Percentiles rank a stretch among this genome's conserved stretches.
Evolutionary conservation across 2,113 vertebrate genomes (phyloP).

Genomic region (Sinocyclocheilus grahami): DNA sequence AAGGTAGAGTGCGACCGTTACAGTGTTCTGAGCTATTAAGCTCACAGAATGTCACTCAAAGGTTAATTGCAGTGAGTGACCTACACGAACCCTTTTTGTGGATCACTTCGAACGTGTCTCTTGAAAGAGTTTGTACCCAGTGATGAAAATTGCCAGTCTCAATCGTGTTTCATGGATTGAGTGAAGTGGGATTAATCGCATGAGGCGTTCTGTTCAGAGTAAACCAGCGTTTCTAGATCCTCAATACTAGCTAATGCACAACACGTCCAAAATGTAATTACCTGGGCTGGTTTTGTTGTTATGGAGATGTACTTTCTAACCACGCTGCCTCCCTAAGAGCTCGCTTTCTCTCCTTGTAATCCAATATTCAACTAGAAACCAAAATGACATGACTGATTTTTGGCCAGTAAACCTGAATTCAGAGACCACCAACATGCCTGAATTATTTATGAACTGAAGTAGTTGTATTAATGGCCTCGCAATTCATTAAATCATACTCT

Average conservation of each 20-base stretch:
- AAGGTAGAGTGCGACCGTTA: constrained; percentile 65
- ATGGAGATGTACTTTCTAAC: constrained; percentile 12
- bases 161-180: constrained; percentile 75
- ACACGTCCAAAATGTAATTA: constrained; percentile 31
- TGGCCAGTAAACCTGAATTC: constrained; percentile 23
- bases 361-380: constrained; percentile 27
- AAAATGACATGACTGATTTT: constrained; percentile 14
- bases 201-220: constrained; percentile 34
- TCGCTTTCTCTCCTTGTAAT: constrained; percentile 4
- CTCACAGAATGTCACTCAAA: constrained; percentile 60
- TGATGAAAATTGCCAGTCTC: constrained; percentile 66
- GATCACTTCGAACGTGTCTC: constrained; percentile 67
- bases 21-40: constrained; percentile 67
- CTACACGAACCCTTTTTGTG: constrained; percentile 62
- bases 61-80: constrained; percentile 71
- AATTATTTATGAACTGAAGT: constrained; percentile 38
- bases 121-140: constrained; percentile 66
- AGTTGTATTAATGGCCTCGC: constrained; percentile 11
- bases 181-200: constrained; percentile 73
- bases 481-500: neutral
- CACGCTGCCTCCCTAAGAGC: neutral
- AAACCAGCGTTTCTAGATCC: constrained; percentile 25
- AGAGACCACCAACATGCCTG: neutral
- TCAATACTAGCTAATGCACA: constrained; percentile 10
- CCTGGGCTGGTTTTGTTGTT: constrained; percentile 32